Evolutionary conservation across 2,888 invertebrate species (phyloP).

Genomic region (Polyploca ridens): DNA sequence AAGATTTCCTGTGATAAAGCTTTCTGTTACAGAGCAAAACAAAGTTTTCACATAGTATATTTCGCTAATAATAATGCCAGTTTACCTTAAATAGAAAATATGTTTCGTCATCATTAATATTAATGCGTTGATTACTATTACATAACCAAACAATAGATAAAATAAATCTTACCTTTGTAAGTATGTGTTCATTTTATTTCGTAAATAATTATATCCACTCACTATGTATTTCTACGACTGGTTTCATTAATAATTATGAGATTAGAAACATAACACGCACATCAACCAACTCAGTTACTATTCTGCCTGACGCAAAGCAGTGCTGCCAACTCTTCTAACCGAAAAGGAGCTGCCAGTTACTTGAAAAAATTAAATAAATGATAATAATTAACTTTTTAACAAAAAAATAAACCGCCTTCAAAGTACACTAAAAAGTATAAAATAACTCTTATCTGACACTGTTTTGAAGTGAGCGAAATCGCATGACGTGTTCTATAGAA

Average conservation of each 20-base stretch:
- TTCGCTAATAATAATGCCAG: not conserved
- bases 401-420: too few relatives aligned
- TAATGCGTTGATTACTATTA: conserved; percentile 53
- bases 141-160: conserved; percentile 56
- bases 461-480: too few relatives aligned
- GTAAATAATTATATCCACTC: conserved; percentile 28
- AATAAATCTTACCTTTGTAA: conserved; percentile 58
- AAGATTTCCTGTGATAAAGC: conserved; percentile 17
- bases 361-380: too few relatives aligned
- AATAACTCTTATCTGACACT: too few relatives aligned
- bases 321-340: too few relatives aligned
- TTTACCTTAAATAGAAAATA: conserved; percentile 23
- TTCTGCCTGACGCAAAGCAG: not conserved
- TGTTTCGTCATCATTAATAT: conserved; percentile 49
- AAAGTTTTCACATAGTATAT: conserved; percentile 14
- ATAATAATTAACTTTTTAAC: too few relatives aligned
- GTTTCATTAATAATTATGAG: not conserved
- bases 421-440: too few relatives aligned
- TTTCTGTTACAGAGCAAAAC: conserved; percentile 8
- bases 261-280: conserved; percentile 38
- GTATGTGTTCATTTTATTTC: conserved; percentile 36
- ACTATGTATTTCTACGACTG: conserved; percentile 36
- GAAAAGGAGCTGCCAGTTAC: too few relatives aligned
- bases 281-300: conserved; percentile 55
- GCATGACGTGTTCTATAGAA: too few relatives aligned